phyloP scores from a whole-genome alignment of 2,888 invertebrate species.

The Aphodius sticticus region DNA sequence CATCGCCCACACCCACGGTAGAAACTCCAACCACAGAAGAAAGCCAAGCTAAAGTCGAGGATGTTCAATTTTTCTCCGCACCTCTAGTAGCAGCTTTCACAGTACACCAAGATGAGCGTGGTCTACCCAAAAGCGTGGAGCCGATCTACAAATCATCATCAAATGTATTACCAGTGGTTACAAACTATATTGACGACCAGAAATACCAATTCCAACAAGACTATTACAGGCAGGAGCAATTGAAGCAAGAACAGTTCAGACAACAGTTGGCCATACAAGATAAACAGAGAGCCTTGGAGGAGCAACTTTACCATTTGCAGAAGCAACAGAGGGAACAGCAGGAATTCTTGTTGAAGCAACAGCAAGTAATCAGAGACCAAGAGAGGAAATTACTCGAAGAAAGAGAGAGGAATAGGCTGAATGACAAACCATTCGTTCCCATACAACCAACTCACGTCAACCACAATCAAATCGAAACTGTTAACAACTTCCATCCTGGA shows the following conservation, averaged over 20 bases:
- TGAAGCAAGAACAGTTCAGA: constrained; percentile 45
- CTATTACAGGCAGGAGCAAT: constrained; percentile 37
- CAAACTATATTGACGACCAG: constrained; percentile 42
- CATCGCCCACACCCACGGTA: constrained; percentile 58
- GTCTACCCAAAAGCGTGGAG: constrained; percentile 80
- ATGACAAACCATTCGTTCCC: constrained; percentile 53
- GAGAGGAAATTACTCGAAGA: constrained; percentile 51
- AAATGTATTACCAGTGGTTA: constrained; percentile 44
- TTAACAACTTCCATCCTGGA: constrained; percentile 51
- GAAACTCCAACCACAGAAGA: constrained; percentile 74
- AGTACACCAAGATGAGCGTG: constrained; percentile 81
- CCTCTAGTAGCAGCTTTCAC: constrained; percentile 87
- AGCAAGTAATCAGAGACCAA: constrained; percentile 63
- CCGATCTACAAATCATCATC: constrained; percentile 69
- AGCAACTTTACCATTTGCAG: constrained; percentile 68
- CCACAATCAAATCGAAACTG: constrained; percentile 31
- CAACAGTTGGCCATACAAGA: constrained; percentile 64
- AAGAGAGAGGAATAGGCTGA: constrained; percentile 51
- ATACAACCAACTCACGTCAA: constrained; percentile 41
- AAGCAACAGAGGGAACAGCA: constrained; percentile 73
- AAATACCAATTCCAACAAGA: constrained; percentile 42
- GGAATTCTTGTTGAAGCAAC: constrained; percentile 71
- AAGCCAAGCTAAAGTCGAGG: constrained; percentile 70
- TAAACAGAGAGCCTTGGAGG: constrained; percentile 66
- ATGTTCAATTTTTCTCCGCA: constrained; percentile 83